phyloP scores from a whole-genome alignment of 2,888 invertebrate genomes.

The Cerastis rubricosa region DNA sequence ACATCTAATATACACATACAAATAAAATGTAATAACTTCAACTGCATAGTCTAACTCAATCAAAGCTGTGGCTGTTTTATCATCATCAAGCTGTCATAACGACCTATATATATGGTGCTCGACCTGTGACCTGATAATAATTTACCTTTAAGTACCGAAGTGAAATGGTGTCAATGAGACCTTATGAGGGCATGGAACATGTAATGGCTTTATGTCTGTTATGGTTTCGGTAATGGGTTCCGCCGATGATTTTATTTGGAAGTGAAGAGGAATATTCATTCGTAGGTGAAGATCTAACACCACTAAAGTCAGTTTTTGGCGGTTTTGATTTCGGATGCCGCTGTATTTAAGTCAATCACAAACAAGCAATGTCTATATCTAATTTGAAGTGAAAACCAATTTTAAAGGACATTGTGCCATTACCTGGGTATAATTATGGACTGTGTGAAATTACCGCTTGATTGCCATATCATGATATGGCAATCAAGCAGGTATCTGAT shows the following conservation, averaged over 20 bases:
- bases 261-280: neutral
- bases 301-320: too few species aligned
- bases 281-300: too few species aligned
- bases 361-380: too few species aligned
- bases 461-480: too few species aligned
- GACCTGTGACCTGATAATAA: constrained; percentile 70
- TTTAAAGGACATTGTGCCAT: too few species aligned
- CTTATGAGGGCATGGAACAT: constrained; percentile 48
- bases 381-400: too few species aligned
- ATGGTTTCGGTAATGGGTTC: constrained; percentile 51
- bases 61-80: constrained; percentile 60
- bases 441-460: too few species aligned
- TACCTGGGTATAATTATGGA: too few species aligned
- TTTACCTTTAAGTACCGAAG: constrained; percentile 62
- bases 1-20: constrained; percentile 29
- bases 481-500: too few species aligned
- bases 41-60: constrained; percentile 50
- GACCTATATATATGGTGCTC: constrained; percentile 52
- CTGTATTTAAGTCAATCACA: too few species aligned
- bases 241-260: constrained; percentile 36
- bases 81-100: constrained; percentile 56
- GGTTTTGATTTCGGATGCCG: too few species aligned
- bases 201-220: constrained; percentile 59
- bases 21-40: constrained; percentile 34
- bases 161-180: constrained; percentile 65